Evolutionary conservation across 2,888 invertebrate genomes (phyloP).

Genomic region (Epistrophe grossulariae): DNA sequence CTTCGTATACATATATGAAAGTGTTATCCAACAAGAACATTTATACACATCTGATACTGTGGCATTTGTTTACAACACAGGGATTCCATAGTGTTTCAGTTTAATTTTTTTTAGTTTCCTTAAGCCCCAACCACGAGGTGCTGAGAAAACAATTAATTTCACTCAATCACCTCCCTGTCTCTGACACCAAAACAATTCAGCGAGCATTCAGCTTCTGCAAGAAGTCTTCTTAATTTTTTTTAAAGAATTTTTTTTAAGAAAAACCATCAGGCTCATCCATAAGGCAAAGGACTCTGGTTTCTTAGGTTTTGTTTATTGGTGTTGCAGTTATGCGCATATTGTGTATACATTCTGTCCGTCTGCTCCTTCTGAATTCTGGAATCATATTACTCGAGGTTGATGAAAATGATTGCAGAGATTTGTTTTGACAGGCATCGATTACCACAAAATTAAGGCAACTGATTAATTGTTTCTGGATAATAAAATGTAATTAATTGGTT

Average conservation of each 20-base stretch:
- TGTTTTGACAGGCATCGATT: slow-evolving; percentile 82
- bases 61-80: slow-evolving; percentile 70
- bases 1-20: slow-evolving; percentile 27
- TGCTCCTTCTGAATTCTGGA: slow-evolving; percentile 62
- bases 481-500: slow-evolving; percentile 75
- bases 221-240: slow-evolving; percentile 9
- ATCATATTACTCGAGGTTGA: slow-evolving; percentile 81
- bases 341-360: slow-evolving; percentile 34
- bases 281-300: slow-evolving; percentile 28
- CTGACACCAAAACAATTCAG: slow-evolving; percentile 71
- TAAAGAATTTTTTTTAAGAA: not conserved
- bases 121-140: slow-evolving; percentile 48
- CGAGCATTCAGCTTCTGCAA: slow-evolving; percentile 58
- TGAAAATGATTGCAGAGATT: slow-evolving; percentile 82
- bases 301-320: not conserved
- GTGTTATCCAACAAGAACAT: slow-evolving; percentile 48
- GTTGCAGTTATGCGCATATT: slow-evolving; percentile 37
- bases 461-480: slow-evolving; percentile 76
- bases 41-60: slow-evolving; percentile 42
- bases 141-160: slow-evolving; percentile 75
- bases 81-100: slow-evolving; percentile 41
- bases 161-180: slow-evolving; percentile 73
- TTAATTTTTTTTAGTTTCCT: slow-evolving; percentile 20
- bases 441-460: slow-evolving; percentile 73
- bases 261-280: slow-evolving; percentile 21